Base-by-base conservation (phyloP, 2,113 vertebrate species). In the Electrona antarctica region DNA sequence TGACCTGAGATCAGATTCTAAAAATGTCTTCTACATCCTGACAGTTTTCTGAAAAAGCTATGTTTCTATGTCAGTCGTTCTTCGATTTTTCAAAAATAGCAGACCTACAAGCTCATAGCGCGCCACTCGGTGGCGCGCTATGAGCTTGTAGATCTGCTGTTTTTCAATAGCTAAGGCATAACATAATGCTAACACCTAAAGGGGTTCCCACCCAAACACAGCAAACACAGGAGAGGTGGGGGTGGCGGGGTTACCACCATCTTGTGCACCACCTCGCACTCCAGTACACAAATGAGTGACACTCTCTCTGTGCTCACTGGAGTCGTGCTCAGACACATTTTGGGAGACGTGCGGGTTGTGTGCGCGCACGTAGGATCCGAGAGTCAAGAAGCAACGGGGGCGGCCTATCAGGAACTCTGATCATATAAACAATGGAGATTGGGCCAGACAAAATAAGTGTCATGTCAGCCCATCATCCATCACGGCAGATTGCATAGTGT, bases 301-400 rank as follows among this genome's bases (percentile, higher is more conserved):
- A 71, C 63, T 29, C 55, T 21, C 67, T 21, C 21, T 21, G 21
- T 21, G 55, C 71, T 67, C 56, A 77, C 7, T 46, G 15, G 60
- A 73, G 61, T 78, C 81, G 10, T 71, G 83, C 76, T 79, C 74
- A 76, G 69, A 72, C 73, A 79, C 72, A 78, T 74, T 66, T 1
- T 7, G 45, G 66, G 33, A 66, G 46, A 78, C 48, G 1, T 54
- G 62, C 60, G 45, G 76, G 59, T 46, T 33, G 21, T 21, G 21
- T 21, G 21, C 21, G 21, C 21, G 21, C 21, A 21, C 21, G 21
- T 21, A 21, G 21, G 21, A 21, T 21, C 21, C 21, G 21, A 71
- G 59, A 71, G 59, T 7, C 7, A 51, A 56, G 62, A 63, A 21
- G 21, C 21, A 59, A 14, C 21, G 12, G n/a, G n/a, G n/a, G 10